phyloP scores from a whole-genome alignment of 2,888 invertebrate species.

The Sycophila texana region DNA sequence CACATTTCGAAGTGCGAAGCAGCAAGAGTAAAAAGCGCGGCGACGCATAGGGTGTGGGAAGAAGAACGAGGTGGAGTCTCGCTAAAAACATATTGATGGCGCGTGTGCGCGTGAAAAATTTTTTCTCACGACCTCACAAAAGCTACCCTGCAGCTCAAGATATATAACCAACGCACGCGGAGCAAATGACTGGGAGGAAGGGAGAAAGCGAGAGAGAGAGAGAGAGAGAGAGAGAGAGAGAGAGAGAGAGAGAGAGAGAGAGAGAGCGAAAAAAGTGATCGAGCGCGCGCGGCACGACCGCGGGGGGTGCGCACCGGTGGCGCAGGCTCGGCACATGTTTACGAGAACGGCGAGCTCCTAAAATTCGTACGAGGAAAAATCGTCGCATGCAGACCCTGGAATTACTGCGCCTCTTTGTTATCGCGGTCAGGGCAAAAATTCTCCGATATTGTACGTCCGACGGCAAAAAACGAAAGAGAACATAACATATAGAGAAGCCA shows the following conservation, averaged over 20 bases:
- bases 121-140: conserved; percentile 22
- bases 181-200: neutral
- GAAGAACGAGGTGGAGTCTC: conserved; percentile 13
- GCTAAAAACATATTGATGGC: conserved; percentile 49
- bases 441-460: neutral
- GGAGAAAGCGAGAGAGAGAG: conserved; percentile 9
- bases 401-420: conserved; percentile 36
- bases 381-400: conserved; percentile 48
- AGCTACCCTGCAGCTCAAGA: conserved; percentile 23
- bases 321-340: conserved; percentile 40
- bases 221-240: no score
- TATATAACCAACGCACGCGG: conserved; percentile 5
- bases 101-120: conserved; percentile 12
- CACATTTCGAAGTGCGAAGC: neutral
- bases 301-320: conserved; percentile 17
- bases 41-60: neutral
- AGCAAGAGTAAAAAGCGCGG: no score
- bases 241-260: neutral
- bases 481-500: no score
- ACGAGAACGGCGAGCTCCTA: conserved; percentile 46
- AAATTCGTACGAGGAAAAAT: conserved; percentile 57
- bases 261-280: neutral
- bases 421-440: conserved; percentile 19
- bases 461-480: no score
- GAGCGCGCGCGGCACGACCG: conserved; percentile 8